Conservation (phyloP, 2,113 vertebrate species). For the Azemiops feae region DNA sequence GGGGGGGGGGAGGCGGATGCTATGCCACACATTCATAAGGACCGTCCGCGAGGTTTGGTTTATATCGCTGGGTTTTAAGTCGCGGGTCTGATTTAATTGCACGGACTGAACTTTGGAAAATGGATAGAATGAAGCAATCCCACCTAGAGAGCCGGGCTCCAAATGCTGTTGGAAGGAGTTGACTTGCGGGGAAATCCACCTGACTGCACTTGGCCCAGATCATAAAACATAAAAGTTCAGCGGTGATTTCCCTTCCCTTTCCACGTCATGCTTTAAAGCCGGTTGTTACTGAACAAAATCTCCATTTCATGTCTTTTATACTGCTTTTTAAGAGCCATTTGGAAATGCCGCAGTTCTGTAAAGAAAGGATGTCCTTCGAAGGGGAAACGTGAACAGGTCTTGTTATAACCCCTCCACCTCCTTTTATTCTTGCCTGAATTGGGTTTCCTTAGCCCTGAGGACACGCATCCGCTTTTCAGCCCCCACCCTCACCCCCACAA, state of each 20-base stretch:
- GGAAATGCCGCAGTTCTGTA: conserved; percentile 32
- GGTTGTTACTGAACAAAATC: conserved; percentile 69
- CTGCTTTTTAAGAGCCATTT: conserved; percentile 49
- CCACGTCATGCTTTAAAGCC: conserved; percentile 52
- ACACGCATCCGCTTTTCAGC: neutral
- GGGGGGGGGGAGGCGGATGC: neutral
- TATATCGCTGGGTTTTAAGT: neutral
- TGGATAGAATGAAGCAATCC: conserved; percentile 6
- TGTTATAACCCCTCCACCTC: neutral
- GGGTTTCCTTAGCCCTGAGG: neutral
- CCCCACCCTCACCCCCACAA: too few relatives aligned
- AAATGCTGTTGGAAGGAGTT: conserved; percentile 68
- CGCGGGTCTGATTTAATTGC: neutral
- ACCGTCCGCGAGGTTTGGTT: neutral
- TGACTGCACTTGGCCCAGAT: conserved; percentile 72
- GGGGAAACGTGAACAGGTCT: conserved; percentile 7
- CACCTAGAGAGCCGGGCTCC: conserved; percentile 46
- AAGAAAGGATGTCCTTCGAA: conserved; percentile 42
- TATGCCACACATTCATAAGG: neutral
- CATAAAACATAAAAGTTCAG: conserved; percentile 69
- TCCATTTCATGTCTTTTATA: conserved; percentile 53
- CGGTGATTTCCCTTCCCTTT: conserved; percentile 37
- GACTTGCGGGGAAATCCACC: conserved; percentile 69
- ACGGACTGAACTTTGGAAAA: neutral
- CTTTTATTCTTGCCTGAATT: neutral